Evolutionary conservation across 2,797 vertebrate genomes (phyloP).

Genomic region (Avahi laniger): DNA sequence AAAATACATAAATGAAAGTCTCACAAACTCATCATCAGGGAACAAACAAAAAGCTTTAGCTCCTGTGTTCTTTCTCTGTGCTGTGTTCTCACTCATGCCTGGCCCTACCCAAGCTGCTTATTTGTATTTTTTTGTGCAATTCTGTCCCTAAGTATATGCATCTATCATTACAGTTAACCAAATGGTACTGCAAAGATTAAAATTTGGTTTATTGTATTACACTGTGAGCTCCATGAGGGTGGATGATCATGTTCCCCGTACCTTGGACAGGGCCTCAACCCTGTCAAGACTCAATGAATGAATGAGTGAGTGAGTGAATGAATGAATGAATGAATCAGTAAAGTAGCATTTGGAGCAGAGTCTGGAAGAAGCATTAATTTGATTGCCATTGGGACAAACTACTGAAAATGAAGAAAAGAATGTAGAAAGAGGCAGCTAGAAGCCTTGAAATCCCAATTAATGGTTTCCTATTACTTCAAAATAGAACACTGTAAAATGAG

Average conservation of each 20-base stretch:
- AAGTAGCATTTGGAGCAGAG: not conserved
- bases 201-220: not conserved
- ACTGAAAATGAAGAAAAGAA: not conserved
- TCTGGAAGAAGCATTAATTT: not conserved
- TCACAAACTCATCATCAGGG: not conserved
- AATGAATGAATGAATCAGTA: not conserved
- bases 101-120: not conserved
- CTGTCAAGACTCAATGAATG: not conserved
- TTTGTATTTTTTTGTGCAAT: not conserved
- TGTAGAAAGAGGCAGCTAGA: not conserved
- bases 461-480: slow-evolving; percentile 68
- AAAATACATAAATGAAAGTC: not conserved
- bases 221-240: not conserved
- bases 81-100: not conserved
- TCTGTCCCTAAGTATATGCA: not conserved
- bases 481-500: slow-evolving; percentile 53
- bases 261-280: not conserved
- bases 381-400: not conserved
- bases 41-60: not conserved
- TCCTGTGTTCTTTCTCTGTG: not conserved
- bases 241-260: not conserved
- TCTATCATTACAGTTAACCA: not conserved
- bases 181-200: not conserved
- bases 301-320: not conserved
- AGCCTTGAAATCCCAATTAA: slow-evolving; percentile 66